Conservation (phyloP, 1,140 invertebrate species). For the Lineus longissimus region DNA sequence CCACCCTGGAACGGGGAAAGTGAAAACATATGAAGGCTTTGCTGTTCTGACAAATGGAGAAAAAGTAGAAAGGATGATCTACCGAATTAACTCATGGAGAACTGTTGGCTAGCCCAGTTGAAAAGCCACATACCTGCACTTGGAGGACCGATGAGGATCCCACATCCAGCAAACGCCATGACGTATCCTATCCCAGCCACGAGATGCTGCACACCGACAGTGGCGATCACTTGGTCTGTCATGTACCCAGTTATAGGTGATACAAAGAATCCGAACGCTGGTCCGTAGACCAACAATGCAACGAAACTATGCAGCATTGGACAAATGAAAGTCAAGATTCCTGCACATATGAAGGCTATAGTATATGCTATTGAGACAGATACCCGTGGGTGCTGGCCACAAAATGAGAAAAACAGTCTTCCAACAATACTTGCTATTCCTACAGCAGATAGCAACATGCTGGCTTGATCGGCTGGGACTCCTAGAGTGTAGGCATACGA, state of each 20-base stretch:
- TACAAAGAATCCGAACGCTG: constrained; percentile 24
- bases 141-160: too few species aligned
- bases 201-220: too few species aligned
- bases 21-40: too few species aligned
- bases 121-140: too few species aligned
- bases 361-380: constrained; percentile 20
- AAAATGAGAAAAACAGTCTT: constrained; percentile 16
- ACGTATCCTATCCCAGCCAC: too few species aligned
- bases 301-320: constrained; percentile 16
- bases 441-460: constrained; percentile 84
- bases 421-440: constrained; percentile 53
- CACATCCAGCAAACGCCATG: too few species aligned
- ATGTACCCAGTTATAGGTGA: too few species aligned
- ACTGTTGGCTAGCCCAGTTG: too few species aligned
- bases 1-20: constrained; percentile 16
- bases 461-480: constrained; percentile 34
- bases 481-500: constrained; percentile 19
- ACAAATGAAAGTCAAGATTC: constrained; percentile 17
- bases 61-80: too few species aligned
- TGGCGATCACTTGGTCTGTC: too few species aligned
- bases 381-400: constrained; percentile 14
- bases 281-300: constrained; percentile 14
- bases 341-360: constrained; percentile 16
- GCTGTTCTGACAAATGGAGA: too few species aligned
- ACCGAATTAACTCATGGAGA: too few species aligned